Evolutionary conservation across 2,113 vertebrate genomes (phyloP), one percentile per base, ranked within the genome.

Genomic region (Triplophysa tibetana): DNA sequence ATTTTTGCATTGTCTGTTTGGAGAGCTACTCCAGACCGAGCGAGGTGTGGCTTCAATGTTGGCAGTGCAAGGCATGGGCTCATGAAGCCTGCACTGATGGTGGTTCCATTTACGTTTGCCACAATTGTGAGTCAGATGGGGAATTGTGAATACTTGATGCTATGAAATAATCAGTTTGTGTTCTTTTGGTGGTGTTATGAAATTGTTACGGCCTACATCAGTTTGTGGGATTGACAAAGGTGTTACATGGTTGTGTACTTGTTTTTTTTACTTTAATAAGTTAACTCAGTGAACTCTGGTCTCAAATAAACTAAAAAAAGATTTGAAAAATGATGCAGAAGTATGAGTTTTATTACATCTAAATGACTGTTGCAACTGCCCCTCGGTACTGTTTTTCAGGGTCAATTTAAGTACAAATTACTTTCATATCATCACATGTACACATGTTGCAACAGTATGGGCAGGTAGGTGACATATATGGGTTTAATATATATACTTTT

Each of bases 61-160:
- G 26, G 26, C 70, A 74, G 17, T 74, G 70, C 54, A 74, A 61
- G 33, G 19, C 52, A 43, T 74, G 70, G 70, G 70, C 54, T 43
- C 70, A 74, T 9, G 17, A 60, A 16, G 70, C 29, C 33, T 74
- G 54, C 56, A 74, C 70, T 24, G 29, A 74, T 61, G 70, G 70
- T 3, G 56, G 54, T 13, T 16, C 56, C 38, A 75, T 19, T 75
- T 75, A 62, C 16, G 8, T 24, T 45, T 62, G 58, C 72, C 54
- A 75, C 58, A 75, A 11, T 11, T 75, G 72, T 21, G n/a, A 75
- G 58, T 75, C 56, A 16, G 56, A 62, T 38, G 16, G 6, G 45
- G 24, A 33, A 16, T 64, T 33, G 62, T 64, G 24, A 63, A 63
- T 33, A 33, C 26, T 63, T 29, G 14, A 63, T 29, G 61, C 60